Conservation (phyloP, 2,888 invertebrate genomes). For the Agapostemon virescens region DNA sequence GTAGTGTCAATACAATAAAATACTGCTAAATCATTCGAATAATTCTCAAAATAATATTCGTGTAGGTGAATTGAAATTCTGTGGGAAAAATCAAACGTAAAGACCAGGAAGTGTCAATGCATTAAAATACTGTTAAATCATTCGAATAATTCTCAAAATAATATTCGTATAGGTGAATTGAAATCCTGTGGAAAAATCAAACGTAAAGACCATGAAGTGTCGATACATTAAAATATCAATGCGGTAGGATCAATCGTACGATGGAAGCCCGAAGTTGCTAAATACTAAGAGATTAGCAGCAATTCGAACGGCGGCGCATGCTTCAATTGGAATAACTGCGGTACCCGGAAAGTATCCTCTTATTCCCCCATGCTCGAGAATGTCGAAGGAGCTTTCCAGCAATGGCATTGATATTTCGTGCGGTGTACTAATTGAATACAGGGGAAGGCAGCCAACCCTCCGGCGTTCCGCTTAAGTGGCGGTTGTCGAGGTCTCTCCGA, state of each 20-base stretch:
- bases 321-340: slow-evolving; percentile 34
- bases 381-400: slow-evolving; percentile 56
- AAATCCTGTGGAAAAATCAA: neutral
- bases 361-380: slow-evolving; percentile 44
- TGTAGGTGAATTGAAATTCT: too few species aligned
- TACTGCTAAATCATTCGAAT: too few species aligned
- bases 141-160: neutral
- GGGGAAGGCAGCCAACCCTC: slow-evolving; percentile 62
- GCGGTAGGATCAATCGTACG: neutral
- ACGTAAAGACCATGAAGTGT: neutral
- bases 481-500: slow-evolving; percentile 63
- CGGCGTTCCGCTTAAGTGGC: slow-evolving; percentile 64
- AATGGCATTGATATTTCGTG: slow-evolving; percentile 66
- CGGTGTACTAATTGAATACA: slow-evolving; percentile 65
- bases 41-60: too few species aligned
- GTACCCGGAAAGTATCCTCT: slow-evolving; percentile 49
- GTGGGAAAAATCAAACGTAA: too few species aligned
- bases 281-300: slow-evolving; percentile 44
- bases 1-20: too few species aligned
- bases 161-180: neutral
- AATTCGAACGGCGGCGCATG: slow-evolving; percentile 23
- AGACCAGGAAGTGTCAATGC: too few species aligned
- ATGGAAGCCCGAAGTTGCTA: neutral
- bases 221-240: neutral
- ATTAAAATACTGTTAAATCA: neutral